Evolutionary conservation across 2,113 vertebrate species (phyloP), one percentile per base, ranked within the genome.

Genomic region (Gobiocypris rarus): DNA sequence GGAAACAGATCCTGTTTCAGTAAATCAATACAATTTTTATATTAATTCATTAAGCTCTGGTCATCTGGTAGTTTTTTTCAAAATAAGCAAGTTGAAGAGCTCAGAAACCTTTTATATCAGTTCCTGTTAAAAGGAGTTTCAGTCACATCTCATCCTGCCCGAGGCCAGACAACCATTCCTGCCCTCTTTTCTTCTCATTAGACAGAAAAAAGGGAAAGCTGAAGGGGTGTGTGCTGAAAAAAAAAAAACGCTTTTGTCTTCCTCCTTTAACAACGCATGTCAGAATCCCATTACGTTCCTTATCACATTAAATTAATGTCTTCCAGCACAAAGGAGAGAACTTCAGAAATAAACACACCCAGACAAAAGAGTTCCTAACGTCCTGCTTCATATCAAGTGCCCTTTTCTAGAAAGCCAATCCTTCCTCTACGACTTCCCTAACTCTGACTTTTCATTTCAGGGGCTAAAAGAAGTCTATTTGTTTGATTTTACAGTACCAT

Each of bases 261-360:
- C 50, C 31, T 83, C 69, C 38, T 65, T 10, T 50, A 80, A 75
- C 26, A 83, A 79, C 31, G 5, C 69, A 74, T 50, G 81, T 86
- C 76, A 84, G 88, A 85, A 82, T 82, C 81, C 83, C 89, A 87
- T 82, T 87, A 83, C 31, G 1, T 31, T 77, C 58, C 45, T 81
- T 74, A 83, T 84, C 69, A 85, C 43, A 77, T 82, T 69, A 78
- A 89, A 87, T 89, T 52, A 81, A 85, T 63, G 79, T 74, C 75
- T 70, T 65, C 17, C 48, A 22, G 80, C 54, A 77, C 77, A 84
- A 76, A 63, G 69, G 38, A 59, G 65, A 75, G 86, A 59, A n/a
- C 59, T 84, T 84, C 58, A 82, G 86, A 82, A 77, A 87, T 38
- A 85, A 85, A 85, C 74, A 87, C 54, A 71, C 22, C 50, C 58